Evolutionary conservation across 1,140 invertebrate genomes (phyloP).

Genomic region (Piezodorus guildinii): DNA sequence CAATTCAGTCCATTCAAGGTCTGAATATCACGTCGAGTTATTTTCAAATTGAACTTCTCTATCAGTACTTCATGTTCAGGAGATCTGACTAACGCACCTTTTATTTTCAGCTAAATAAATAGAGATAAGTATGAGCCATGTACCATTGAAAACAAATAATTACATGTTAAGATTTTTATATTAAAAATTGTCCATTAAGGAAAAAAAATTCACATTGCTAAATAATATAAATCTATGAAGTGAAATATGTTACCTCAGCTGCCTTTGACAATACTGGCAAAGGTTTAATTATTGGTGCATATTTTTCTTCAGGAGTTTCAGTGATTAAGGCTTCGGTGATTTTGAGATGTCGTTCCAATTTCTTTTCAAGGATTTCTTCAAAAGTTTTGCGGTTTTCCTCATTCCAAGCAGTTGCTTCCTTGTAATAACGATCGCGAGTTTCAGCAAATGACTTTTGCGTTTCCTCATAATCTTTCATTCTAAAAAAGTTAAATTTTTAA

Average conservation of each 20-base stretch:
- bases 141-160: no score
- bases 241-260: no score
- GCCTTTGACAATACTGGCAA: not conserved
- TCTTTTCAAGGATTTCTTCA: not conserved
- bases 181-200: no score
- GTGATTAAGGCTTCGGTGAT: slow-evolving; percentile 9
- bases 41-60: slow-evolving; percentile 43
- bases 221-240: no score
- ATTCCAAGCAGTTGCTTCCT: not conserved
- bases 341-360: slow-evolving; percentile 4
- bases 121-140: no score
- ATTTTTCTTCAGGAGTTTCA: slow-evolving; percentile 1
- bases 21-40: slow-evolving; percentile 58
- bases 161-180: no score
- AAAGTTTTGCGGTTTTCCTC: not conserved
- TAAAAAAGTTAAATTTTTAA: not conserved
- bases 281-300: not conserved
- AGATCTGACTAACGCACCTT: slow-evolving; percentile 34
- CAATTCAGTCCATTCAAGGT: slow-evolving; percentile 76
- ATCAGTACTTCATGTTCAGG: slow-evolving; percentile 40
- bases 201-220: no score
- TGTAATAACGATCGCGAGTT: not conserved
- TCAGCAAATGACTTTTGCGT: not conserved
- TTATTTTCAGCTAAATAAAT: slow-evolving; percentile 32
- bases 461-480: not conserved